phyloP scores from a whole-genome alignment of 2,797 vertebrate species.

The Spea hammondii region DNA sequence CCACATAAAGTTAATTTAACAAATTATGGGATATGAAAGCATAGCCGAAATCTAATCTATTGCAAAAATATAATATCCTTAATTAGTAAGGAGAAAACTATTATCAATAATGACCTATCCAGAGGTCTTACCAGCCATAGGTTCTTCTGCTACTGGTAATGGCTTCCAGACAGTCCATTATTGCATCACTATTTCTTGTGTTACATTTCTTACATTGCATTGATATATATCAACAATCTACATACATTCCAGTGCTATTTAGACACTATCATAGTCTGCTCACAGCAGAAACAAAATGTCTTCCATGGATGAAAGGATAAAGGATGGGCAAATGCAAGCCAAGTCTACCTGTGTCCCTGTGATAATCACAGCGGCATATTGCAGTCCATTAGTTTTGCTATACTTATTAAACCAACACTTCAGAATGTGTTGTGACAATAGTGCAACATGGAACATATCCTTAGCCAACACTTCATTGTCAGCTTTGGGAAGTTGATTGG shows the following conservation, averaged over 20 bases:
- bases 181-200: slow-evolving; percentile 42
- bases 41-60: slow-evolving; percentile 46
- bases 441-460: slow-evolving; percentile 34
- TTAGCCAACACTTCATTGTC: slow-evolving; percentile 2
- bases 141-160: slow-evolving; percentile 5
- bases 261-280: slow-evolving; percentile 46
- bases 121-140: slow-evolving; percentile 32
- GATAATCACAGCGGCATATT: slow-evolving; percentile 34
- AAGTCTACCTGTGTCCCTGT: slow-evolving; percentile 34
- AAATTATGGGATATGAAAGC: slow-evolving; percentile 43
- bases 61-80: slow-evolving; percentile 52
- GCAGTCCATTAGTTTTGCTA: slow-evolving; percentile 34
- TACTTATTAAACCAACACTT: slow-evolving; percentile 41
- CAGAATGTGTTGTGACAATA: slow-evolving; percentile 36
- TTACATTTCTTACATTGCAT: slow-evolving; percentile 50
- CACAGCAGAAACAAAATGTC: slow-evolving; percentile 49
- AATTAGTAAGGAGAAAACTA: slow-evolving; percentile 48
- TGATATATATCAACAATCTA: slow-evolving; percentile 53
- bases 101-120: slow-evolving; percentile 48
- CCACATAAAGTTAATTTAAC: slow-evolving; percentile 37
- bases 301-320: slow-evolving; percentile 50
- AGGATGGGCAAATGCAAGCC: slow-evolving; percentile 46
- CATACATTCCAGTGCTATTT: slow-evolving; percentile 50
- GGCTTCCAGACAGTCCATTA: slow-evolving; percentile 35
- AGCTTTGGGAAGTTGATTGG: not conserved